phyloP scores from a whole-genome alignment of 2,113 vertebrate species.

The Paratilapia polleni region DNA sequence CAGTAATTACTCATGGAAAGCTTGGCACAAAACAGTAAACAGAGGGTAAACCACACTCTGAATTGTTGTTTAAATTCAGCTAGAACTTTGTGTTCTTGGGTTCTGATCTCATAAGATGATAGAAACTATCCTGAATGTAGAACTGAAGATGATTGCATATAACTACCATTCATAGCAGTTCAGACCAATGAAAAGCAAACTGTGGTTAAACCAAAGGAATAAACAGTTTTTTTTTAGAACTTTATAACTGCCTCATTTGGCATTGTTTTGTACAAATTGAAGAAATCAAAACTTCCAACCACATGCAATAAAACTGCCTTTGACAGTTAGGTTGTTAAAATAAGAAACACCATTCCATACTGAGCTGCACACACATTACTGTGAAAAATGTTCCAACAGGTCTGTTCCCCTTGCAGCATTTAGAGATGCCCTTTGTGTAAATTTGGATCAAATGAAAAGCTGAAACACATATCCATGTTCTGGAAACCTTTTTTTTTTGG shows the following conservation, averaged over 20 bases:
- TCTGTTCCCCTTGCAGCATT: background rate
- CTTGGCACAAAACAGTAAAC: slow-evolving; percentile 3
- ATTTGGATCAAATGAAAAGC: background rate
- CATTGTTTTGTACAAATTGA: background rate
- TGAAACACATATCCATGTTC: background rate
- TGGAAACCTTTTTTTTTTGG: background rate
- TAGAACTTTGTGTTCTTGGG: background rate
- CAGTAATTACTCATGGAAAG: slow-evolving; percentile 26
- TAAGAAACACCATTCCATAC: background rate
- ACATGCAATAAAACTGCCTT: background rate
- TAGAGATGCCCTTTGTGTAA: too few species aligned
- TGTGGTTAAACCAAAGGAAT: slow-evolving; percentile 4
- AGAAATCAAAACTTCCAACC: background rate
- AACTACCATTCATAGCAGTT: background rate
- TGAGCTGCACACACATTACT: background rate
- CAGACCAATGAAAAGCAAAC: slow-evolving; percentile 1
- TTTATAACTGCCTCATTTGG: background rate
- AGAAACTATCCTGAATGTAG: background rate
- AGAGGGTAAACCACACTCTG: background rate
- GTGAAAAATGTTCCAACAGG: background rate
- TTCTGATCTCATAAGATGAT: background rate
- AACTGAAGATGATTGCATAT: background rate
- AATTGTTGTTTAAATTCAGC: background rate
- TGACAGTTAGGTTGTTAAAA: background rate
- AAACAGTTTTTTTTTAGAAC: background rate